phyloP scores from a whole-genome alignment of 1,140 invertebrate genomes.

The Tigriopus japonicus region DNA sequence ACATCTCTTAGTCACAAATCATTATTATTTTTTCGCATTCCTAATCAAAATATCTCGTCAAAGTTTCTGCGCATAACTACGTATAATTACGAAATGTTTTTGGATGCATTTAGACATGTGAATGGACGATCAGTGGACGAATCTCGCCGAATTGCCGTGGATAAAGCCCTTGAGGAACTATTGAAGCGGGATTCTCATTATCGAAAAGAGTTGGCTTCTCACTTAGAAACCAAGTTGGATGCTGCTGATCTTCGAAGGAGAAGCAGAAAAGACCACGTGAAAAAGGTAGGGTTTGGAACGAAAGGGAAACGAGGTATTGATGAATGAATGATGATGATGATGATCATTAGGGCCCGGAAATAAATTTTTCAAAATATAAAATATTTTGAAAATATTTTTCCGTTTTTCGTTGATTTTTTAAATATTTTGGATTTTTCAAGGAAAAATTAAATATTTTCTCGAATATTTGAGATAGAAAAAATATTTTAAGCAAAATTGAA shows the following conservation, averaged over 20 bases:
- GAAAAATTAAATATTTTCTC: too few relatives aligned
- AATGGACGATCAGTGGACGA: background rate
- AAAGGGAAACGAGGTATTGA: too few relatives aligned
- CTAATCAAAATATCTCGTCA: background rate
- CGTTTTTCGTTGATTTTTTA: too few relatives aligned
- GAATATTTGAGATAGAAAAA: too few relatives aligned
- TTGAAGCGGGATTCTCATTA: slow-evolving; percentile 1
- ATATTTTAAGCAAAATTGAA: too few relatives aligned
- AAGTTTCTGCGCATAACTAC: background rate
- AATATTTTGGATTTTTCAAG: too few relatives aligned
- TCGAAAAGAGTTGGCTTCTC: background rate
- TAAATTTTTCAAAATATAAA: too few relatives aligned
- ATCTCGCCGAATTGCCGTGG: background rate
- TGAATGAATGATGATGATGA: too few relatives aligned
- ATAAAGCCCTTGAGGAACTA: background rate
- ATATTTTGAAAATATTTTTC: too few relatives aligned
- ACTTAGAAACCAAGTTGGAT: background rate
- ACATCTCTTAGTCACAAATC: background rate
- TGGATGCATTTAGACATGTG: background rate
- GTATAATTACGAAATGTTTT: background rate
- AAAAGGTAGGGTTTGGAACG: too few relatives aligned
- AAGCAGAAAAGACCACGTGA: background rate
- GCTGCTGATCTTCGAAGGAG: background rate
- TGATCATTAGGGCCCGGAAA: too few relatives aligned
- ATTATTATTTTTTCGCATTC: background rate